A percentile compares a stretch with the other conserved stretches of the same genome.
Evolutionary conservation across 2,797 vertebrate species (phyloP).

Genomic region (Protosalanx chinensis): DNA sequence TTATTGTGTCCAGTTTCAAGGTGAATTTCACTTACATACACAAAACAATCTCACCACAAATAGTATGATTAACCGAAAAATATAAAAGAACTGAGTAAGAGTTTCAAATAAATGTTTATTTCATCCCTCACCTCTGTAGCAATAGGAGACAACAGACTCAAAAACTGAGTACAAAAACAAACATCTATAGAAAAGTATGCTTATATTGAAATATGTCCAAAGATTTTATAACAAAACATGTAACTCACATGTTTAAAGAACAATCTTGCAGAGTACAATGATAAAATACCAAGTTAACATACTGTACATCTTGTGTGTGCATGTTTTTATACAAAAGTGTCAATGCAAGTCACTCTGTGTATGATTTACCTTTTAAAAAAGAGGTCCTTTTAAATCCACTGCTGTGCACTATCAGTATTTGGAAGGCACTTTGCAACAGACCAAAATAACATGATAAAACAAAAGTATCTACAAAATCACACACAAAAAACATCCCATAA

Average conservation of each 20-base stretch:
- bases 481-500: constrained; percentile 39
- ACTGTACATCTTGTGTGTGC: constrained; percentile 73
- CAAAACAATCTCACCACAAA: not conserved
- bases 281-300: constrained; percentile 77
- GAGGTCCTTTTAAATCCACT: constrained; percentile 72
- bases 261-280: constrained; percentile 64
- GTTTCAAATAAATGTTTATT: constrained; percentile 77
- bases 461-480: constrained; percentile 41
- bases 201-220: constrained; percentile 80
- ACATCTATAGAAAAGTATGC: constrained; percentile 84
- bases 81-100: not conserved
- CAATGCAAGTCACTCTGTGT: constrained; percentile 72
- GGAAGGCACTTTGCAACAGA: constrained; percentile 86
- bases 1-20: not conserved
- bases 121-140: constrained; percentile 71
- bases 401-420: constrained; percentile 80
- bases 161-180: constrained; percentile 83
- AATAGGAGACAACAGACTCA: constrained; percentile 74
- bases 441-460: constrained; percentile 60
- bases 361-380: constrained; percentile 68
- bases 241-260: constrained; percentile 67
- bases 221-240: constrained; percentile 74
- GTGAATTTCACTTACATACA: too few relatives aligned
- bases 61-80: not conserved
- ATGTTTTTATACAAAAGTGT: constrained; percentile 77